Base-by-base conservation (phyloP, 2,797 vertebrate species). In the Tangara arthus region DNA sequence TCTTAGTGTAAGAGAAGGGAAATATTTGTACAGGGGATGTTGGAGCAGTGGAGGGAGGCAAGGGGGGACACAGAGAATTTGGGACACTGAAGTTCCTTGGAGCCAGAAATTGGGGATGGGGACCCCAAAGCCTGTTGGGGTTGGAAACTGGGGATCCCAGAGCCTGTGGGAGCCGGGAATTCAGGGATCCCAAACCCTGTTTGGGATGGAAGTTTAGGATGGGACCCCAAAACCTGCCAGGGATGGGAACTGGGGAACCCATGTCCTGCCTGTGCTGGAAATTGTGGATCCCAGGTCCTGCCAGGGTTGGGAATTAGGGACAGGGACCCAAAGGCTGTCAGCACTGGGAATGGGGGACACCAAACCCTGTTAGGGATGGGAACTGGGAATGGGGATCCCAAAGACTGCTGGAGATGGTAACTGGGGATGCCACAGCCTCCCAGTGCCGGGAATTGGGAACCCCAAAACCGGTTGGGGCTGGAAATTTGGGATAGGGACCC, bases 391-490 rank as follows among this genome's bases (percentile, higher is more conserved):
- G 37, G 49, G 26, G 22, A 46, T 22, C 55, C 39, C 53, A 53
- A 16, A 32, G 17, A 13, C 23, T 37, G 42, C 8, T 37, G 7
- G 32, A 23, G 15, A 16, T 41, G 35, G 28, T 11, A 34, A 61
- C 0, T 15, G 30, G 39, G 26, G 41, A 46, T 22, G 23, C 16
- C 52, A 35, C 20, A 49, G 3, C 12, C 10, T 37, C 6, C 18
- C 28, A 59, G 69, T 1, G 0, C 7, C 9, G 26, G 32, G 6
- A 61, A 35, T 1, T 30, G 22, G 37, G 37, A 20, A 37, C 8
- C 8, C 12, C 41, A n/a, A 28, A 59, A 12, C 6, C 22, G 24
- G 1, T 4, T 46, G 5, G 19, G 11, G 28, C 7, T 18, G 61
- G 35, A 15, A 35, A 60, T 9, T 20, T 11, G 21, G 6, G 3